Base-by-base conservation (phyloP, 2,888 invertebrate species). In the Eupithecia tripunctaria region DNA sequence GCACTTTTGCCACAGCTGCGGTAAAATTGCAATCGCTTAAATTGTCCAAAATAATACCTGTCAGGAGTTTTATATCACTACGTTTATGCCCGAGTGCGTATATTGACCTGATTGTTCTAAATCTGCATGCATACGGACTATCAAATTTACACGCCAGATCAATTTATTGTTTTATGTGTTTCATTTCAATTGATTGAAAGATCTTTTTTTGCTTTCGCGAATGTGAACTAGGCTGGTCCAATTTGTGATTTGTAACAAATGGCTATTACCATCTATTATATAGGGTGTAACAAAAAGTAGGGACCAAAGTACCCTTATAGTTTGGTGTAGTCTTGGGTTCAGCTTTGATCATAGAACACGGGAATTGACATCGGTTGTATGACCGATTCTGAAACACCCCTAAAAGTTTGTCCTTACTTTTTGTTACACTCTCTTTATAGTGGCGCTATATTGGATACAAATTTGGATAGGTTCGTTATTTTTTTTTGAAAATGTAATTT, bases 161-260 rank as follows among this genome's bases (percentile, higher is more conserved):
- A 75, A 80, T 75, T 75, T 80, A 82, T 70, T 81, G 76, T 81
- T 82, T 74, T 69, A 82, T 81, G 77, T 74, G 72, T 76, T 82
- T 79, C 78, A 75, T 81, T 82, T 78, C 75, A 72, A 80, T 79
- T 76, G 70, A 78, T 70, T 71, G 78, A 72, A 71, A 80, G 76
- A 75, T 69, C 43, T 73, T 76, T 75, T 68, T 76, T 63, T 68
- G 32, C 27, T 38, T 63, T 21, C 32, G 32, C 76, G 78, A 77
- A 80, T 76, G 82, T 77, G 82, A 85, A 85, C 80, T 80, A 79
- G 83, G 78, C 72, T 79, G 77, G 74, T 80, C 71, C 75, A 76
- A 76, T 83, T 80, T 78, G 51, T 73, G 74, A 82, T 84, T 83
- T 73, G 82, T 65, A 75, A 80, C 76, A 81, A 76, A 79, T 75